These are phyloP conservation scores for Pardosa pseudoannulata DNA, from an alignment of 2,888 invertebrate genomes.

Conservation along the genomic window DNA sequence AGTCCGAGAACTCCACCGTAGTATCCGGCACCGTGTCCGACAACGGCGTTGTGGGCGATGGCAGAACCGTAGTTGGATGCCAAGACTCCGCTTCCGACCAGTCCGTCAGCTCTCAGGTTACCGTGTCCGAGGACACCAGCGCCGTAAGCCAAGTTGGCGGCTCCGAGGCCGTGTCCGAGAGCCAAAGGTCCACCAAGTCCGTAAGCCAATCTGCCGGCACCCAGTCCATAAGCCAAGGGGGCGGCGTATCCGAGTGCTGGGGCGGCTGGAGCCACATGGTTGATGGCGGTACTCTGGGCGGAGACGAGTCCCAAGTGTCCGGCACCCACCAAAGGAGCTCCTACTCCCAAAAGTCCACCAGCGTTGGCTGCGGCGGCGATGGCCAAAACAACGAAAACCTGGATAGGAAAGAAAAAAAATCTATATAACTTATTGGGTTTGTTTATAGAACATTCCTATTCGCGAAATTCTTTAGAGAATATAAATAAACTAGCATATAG, in stretches of 20 bases:
- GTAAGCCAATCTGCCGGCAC: too few species aligned
- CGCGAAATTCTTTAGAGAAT: too few species aligned
- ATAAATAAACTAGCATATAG: too few species aligned
- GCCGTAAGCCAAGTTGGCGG: neutral
- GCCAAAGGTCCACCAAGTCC: neutral
- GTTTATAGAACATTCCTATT: too few species aligned
- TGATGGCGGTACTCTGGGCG: slow-evolving; percentile 40
- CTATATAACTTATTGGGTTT: too few species aligned
- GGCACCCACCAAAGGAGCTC: neutral
- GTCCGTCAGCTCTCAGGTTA: neutral
- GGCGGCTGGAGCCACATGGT: slow-evolving; percentile 31
- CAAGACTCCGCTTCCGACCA: neutral
- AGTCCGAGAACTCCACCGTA: neutral
- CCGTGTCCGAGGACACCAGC: neutral
- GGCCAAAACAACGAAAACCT: slow-evolving; percentile 11
- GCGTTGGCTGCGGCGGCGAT: slow-evolving; percentile 6
- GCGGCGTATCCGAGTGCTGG: neutral
- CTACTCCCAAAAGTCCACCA: neutral
- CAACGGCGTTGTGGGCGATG: neutral
- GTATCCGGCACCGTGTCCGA: neutral
- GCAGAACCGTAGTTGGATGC: neutral
- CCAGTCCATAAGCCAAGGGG: too few species aligned
- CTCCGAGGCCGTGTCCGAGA: neutral
- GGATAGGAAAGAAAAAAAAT: neutral
- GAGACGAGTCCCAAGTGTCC: slow-evolving; percentile 18